Evolutionary conservation across 1,140 invertebrate genomes (phyloP), one percentile per base, ranked within the genome.

Genomic region (Meteorus sp.): DNA sequence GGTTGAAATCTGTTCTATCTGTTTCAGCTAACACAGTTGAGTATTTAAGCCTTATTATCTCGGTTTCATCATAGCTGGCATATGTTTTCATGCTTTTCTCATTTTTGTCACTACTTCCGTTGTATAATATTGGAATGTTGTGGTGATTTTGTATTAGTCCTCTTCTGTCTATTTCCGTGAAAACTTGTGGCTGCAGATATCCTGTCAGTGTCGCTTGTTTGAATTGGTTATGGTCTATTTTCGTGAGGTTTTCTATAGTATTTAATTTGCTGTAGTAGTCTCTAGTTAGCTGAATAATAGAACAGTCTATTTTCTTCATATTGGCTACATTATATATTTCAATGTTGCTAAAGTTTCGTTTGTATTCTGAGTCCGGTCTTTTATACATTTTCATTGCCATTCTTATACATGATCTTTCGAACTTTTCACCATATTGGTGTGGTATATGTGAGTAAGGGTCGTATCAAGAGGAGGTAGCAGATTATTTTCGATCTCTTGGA

Each of bases 391-490:
- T 11, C 29, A 45, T 11, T 3, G 44, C 15, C 3, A 3, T 19
- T 23, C 44, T 45, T 19, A 45, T 11, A 11, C 44, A 45, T 11
- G 15, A 19, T 45, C 44, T 2, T 23, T 19, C 44, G 11, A 45
- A 45, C 2, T 7, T 59, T 51, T 22, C 56, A 51, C 44, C 19
- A 41, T 19, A 33, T 39, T 2, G 56, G 47, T 11, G 56, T 20
- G 11, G 33, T 31, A 13, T 59, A 50, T 1, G 52, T 41, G 1
- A 55, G 7, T 2, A 55, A n/a, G 17, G 52, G 52, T 5, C 52
- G 17, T 60, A 17, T 52, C 8, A 55, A 17, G 11, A 41, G n/a
- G 8, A 55, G 2, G 35, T 66, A 63, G 3, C 51, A 59, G 3
- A 63, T 61, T 8, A 60, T 39, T 56, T 58, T 55, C 4, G 56